These are phyloP conservation scores for Heteractis magnifica DNA, from an alignment of 92 coral and sea anemone genomes.

Conservation along the genomic window DNA sequence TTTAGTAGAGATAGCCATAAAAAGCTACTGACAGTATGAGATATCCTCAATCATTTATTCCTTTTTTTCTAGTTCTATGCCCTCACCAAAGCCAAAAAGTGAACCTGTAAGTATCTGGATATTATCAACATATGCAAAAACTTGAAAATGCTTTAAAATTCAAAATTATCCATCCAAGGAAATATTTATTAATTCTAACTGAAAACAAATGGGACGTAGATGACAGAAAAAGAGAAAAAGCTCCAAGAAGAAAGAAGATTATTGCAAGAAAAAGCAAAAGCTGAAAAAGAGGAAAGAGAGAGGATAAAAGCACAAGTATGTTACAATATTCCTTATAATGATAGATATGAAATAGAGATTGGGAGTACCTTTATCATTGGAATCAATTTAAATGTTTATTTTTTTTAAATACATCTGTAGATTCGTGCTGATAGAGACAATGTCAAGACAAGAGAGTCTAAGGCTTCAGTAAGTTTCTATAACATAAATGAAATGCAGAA, in stretches of 20 bases:
- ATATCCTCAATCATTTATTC: not conserved
- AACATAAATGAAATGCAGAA: not conserved
- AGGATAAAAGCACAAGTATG: slow-evolving; percentile 78
- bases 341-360: not conserved
- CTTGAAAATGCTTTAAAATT: not conserved
- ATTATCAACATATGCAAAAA: not conserved
- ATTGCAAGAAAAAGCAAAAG: slow-evolving; percentile 54
- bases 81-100: not conserved
- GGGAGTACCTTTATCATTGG: too few species aligned
- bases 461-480: slow-evolving; percentile 66
- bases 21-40: too few species aligned
- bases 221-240: slow-evolving; percentile 64
- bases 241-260: slow-evolving; percentile 71
- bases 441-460: slow-evolving; percentile 56
- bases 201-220: slow-evolving; percentile 24
- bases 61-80: slow-evolving; percentile 3
- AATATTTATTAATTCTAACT: not conserved
- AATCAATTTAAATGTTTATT: not conserved
- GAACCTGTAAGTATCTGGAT: slow-evolving; percentile 7
- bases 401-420: slow-evolving; percentile 17
- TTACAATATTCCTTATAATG: not conserved
- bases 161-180: not conserved
- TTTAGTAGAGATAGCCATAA: not conserved
- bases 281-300: slow-evolving; percentile 62
- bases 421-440: slow-evolving; percentile 74